Evolutionary conservation across 37 sponge, comb jelly and placozoan genomes (phyloP), one percentile per base, ranked within the genome.

Genomic region (Dysidea cf. avara): DNA sequence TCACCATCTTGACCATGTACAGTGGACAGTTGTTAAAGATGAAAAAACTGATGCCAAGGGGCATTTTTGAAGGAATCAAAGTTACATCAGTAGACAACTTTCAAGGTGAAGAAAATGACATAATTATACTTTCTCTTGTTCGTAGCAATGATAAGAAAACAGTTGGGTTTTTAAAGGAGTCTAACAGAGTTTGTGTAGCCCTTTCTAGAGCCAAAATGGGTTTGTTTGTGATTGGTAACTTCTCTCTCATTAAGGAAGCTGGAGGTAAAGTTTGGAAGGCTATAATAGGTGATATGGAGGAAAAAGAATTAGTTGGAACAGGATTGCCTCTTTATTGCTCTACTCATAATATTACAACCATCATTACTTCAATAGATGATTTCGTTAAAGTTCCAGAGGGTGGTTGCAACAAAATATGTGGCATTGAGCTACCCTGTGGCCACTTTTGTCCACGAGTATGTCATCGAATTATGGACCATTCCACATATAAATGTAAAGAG

Each of bases 31-130:
- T n/a, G 78, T 53, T 89, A 6, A 79, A 94, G 38, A 6, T 94
- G 50, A 81, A 69, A 52, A 73, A 60, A 30, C 73, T 26, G 39
- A 81, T 90, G 76, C 65, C 50, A 21, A 58, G 56, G 24, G 51
- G 13, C n/a, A 68, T 71, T 22, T 79, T 86, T 50, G 66, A 72
- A 43, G 95, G 84, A 25, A 81, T 96, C 11, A 56, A 86, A 14
- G 87, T 86, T 4, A 72, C 91, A 66, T 86, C 88, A 51, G 90
- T 96, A 33, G 97, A 96, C 70, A n/a, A n/a, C n/a, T n/a, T n/a
- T n/a, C n/a, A n/a, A n/a, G n/a, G n/a, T n/a, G n/a, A n/a, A n/a
- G n/a, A n/a, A n/a, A n/a, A n/a, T n/a, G n/a, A n/a, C n/a, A n/a
- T n/a, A n/a, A n/a, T n/a, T n/a, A n/a, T n/a, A n/a, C n/a, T n/a